These are phyloP conservation scores for Ochotona princeps DNA, from an alignment of 2,113 vertebrate species.

Conservation along the genomic window DNA sequence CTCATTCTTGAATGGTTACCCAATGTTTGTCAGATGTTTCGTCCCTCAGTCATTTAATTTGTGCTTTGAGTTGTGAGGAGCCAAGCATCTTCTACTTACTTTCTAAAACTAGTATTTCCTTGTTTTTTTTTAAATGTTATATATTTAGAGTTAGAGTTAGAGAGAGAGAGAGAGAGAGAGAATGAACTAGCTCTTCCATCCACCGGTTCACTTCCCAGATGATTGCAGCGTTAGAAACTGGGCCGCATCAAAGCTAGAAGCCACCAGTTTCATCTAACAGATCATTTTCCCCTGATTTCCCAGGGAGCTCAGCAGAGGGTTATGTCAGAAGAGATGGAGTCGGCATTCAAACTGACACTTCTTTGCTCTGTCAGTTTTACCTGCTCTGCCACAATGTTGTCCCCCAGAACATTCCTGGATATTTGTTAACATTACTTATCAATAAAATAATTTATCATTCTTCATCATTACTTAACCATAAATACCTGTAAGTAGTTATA, in stretches of 20 bases:
- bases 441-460: not conserved
- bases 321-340: too few species aligned
- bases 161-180: too few species aligned
- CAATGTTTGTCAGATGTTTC: not conserved
- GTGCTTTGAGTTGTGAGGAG: not conserved
- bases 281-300: too few species aligned
- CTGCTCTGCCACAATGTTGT: too few species aligned
- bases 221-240: too few species aligned
- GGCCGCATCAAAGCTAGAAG: too few species aligned
- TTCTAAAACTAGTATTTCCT: not conserved
- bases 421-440: not conserved
- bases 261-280: not conserved
- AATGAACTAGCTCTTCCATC: too few species aligned
- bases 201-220: too few species aligned
- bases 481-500: not conserved
- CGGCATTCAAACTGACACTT: too few species aligned
- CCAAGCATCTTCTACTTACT: not conserved
- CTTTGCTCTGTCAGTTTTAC: too few species aligned
- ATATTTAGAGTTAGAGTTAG: too few species aligned
- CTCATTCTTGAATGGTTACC: not conserved
- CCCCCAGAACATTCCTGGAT: not conserved
- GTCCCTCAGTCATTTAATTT: not conserved
- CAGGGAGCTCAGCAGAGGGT: too few species aligned
- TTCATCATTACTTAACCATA: not conserved
- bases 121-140: not conserved